phyloP scores from a whole-genome alignment of 2,797 vertebrate genomes.

The Sebastes steindachneri region DNA sequence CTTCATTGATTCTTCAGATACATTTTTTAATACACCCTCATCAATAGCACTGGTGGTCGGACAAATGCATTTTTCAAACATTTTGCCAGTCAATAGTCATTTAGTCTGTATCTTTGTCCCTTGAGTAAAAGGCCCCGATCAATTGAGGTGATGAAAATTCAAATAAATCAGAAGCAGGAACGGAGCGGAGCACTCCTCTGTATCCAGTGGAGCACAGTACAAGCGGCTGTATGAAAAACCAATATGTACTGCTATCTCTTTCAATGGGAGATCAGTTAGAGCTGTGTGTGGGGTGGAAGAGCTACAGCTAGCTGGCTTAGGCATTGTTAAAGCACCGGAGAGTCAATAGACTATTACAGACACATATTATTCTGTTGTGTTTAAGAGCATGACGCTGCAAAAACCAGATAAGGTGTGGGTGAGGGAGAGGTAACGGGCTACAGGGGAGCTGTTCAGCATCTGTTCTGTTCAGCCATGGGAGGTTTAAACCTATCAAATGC shows the following conservation, averaged over 20 bases:
- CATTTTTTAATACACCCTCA: constrained; percentile 80
- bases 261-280: constrained; percentile 61
- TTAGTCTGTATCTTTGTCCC: constrained; percentile 80
- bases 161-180: constrained; percentile 71
- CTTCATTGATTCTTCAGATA: constrained; percentile 71
- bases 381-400: constrained; percentile 28
- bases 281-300: constrained; percentile 23
- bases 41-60: constrained; percentile 78
- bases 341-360: constrained; percentile 50
- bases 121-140: constrained; percentile 77
- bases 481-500: background rate
- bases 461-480: background rate
- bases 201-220: constrained; percentile 46
- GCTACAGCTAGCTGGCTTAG: constrained; percentile 4
- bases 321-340: constrained; percentile 32
- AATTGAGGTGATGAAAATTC: constrained; percentile 80
- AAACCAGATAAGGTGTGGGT: constrained; percentile 17
- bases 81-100: constrained; percentile 81
- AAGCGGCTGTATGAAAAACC: constrained; percentile 60
- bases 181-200: constrained; percentile 46
- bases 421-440: constrained; percentile 16
- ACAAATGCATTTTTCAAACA: constrained; percentile 84
- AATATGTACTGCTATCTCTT: constrained; percentile 57
- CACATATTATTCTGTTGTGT: constrained; percentile 28
- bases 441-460: constrained; percentile 9